These are phyloP conservation scores for Battus philenor DNA, from an alignment of 1,140 invertebrate species.

Conservation along the genomic window DNA sequence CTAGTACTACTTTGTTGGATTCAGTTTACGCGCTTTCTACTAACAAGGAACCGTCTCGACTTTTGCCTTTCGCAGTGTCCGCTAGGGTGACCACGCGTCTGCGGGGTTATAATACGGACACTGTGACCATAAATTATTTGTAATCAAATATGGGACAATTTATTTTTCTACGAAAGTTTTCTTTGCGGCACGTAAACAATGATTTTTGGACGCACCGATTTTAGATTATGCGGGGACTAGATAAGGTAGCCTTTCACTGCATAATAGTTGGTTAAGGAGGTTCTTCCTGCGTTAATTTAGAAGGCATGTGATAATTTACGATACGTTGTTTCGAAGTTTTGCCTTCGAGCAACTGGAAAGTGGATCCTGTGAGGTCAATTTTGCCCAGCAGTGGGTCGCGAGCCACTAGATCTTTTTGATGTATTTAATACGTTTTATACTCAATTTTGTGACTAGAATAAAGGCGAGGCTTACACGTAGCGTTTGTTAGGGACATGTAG, in stretches of 20 bases:
- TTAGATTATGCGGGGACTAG: constrained; percentile 40
- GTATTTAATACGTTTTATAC: constrained; percentile 73
- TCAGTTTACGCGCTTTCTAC: background rate
- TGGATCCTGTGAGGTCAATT: too few species aligned
- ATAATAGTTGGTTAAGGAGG: constrained; percentile 26
- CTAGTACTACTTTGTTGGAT: background rate
- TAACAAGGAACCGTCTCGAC: constrained; percentile 10
- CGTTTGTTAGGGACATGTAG: constrained; percentile 37
- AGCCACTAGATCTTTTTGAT: constrained; percentile 62
- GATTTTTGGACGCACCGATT: constrained; percentile 36
- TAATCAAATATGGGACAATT: constrained; percentile 36
- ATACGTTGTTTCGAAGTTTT: too few species aligned
- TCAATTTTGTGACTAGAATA: constrained; percentile 62
- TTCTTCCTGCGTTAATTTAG: constrained; percentile 28
- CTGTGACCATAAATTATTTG: constrained; percentile 34
- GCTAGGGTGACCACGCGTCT: background rate
- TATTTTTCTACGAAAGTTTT: constrained; percentile 58
- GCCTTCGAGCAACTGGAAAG: background rate
- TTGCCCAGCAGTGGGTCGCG: constrained; percentile 33
- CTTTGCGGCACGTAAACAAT: constrained; percentile 28
- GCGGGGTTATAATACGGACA: background rate
- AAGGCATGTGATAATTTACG: constrained; percentile 44
- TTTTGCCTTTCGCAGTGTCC: constrained; percentile 18
- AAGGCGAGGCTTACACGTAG: constrained; percentile 50
- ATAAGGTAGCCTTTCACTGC: constrained; percentile 32